Conservation (phyloP, 2,113 vertebrate species). For the Pteruthius melanotis region DNA sequence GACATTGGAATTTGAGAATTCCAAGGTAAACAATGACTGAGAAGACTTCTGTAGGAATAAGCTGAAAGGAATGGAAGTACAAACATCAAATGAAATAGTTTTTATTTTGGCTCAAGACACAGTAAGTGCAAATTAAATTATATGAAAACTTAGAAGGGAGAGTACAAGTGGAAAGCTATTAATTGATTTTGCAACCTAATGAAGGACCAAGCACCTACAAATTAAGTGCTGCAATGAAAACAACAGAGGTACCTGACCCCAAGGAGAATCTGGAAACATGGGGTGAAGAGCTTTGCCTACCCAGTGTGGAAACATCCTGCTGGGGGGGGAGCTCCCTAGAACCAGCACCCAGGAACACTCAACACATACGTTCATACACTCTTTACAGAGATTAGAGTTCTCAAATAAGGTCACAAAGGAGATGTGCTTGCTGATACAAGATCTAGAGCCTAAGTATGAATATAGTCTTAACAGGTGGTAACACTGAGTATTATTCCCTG, state of each 20-base stretch:
- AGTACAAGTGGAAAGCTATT: background rate
- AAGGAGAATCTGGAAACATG: background rate
- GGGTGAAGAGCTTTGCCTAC: background rate
- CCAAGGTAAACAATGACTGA: background rate
- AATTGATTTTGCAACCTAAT: background rate
- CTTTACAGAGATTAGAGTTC: background rate
- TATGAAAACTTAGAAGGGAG: background rate
- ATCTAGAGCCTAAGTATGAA: background rate
- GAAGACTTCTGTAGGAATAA: background rate
- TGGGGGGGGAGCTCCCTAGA: background rate
- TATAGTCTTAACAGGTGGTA: background rate
- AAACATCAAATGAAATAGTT: background rate
- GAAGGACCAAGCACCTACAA: background rate
- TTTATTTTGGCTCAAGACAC: background rate
- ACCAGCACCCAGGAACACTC: background rate
- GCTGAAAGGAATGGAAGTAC: background rate
- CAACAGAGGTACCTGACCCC: background rate
- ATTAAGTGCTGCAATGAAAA: background rate
- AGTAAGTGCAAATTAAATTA: background rate
- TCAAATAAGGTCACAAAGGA: background rate
- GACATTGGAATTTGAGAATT: background rate
- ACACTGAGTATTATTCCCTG: background rate
- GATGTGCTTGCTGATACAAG: background rate
- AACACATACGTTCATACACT: background rate
- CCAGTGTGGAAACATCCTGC: background rate